These are phyloP conservation scores for Megalurothrips usitatus DNA, from an alignment of 2,888 invertebrate species.

Conservation along the genomic window DNA sequence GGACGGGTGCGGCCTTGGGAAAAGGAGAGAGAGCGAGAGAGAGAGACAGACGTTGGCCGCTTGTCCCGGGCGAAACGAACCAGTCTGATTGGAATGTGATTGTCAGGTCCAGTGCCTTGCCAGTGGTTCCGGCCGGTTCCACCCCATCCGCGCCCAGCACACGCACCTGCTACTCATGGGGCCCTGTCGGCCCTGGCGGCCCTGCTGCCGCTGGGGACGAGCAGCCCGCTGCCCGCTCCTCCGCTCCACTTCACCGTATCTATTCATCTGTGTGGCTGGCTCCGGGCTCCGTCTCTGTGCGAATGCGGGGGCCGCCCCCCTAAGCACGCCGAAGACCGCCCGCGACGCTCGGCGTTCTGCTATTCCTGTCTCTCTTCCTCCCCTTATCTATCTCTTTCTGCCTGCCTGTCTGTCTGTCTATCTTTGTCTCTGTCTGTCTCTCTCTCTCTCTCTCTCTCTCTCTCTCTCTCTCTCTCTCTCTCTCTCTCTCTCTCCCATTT, in stretches of 20 bases:
- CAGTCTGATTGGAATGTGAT: conserved; percentile 17
- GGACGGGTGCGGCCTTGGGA: too few relatives aligned
- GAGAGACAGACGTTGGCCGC: neutral
- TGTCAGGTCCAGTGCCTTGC: neutral
- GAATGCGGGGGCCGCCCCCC: too few relatives aligned
- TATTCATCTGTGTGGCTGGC: neutral
- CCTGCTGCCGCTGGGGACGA: too few relatives aligned
- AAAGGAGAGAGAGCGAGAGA: neutral
- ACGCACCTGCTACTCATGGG: conserved; percentile 33
- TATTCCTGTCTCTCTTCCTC: conserved; percentile 21
- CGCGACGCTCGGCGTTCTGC: neutral
- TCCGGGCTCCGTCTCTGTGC: neutral
- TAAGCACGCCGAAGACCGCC: too few relatives aligned
- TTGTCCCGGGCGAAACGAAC: neutral
- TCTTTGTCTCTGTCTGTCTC: too few relatives aligned
- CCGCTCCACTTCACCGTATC: too few relatives aligned
- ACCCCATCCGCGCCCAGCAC: neutral
- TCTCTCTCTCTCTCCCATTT: conserved; percentile 27
- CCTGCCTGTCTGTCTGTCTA: too few relatives aligned
- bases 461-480: conserved; percentile 27
- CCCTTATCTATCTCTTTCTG: too few relatives aligned
- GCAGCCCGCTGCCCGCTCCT: too few relatives aligned
- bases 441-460: conserved; percentile 36
- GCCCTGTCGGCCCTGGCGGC: too few relatives aligned
- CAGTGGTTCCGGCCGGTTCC: too few relatives aligned